These are phyloP conservation scores for Harmothoe impar DNA, from an alignment of 2,888 invertebrate species.

Conservation along the genomic window DNA sequence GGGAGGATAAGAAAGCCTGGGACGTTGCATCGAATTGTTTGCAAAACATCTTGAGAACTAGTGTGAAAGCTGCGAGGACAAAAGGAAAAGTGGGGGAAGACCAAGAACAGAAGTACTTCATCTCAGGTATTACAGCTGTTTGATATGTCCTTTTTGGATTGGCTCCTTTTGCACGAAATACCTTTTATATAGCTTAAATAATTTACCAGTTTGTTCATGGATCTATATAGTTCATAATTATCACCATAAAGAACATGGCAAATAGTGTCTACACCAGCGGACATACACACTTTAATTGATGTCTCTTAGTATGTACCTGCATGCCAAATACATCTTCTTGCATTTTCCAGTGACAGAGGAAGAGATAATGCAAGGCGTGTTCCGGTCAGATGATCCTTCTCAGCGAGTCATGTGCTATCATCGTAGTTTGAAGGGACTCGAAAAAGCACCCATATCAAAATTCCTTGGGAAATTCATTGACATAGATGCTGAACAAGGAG, in stretches of 20 bases:
- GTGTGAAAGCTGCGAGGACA: conserved; percentile 45
- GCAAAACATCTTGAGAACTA: conserved; percentile 50
- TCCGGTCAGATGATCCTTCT: conserved; percentile 24
- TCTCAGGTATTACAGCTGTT: conserved; percentile 62
- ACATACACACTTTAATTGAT: too few species aligned
- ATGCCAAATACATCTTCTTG: background rate
- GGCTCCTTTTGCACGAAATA: too few species aligned
- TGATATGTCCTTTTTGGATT: background rate
- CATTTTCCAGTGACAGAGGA: conserved; percentile 67
- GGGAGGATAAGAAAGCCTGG: conserved; percentile 65
- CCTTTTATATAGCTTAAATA: too few species aligned
- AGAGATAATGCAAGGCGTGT: conserved; percentile 66
- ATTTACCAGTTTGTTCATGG: too few species aligned
- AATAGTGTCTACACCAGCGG: too few species aligned
- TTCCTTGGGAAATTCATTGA: conserved; percentile 62
- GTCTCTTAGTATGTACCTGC: too few species aligned
- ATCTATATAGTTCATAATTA: too few species aligned
- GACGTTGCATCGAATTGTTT: conserved; percentile 55
- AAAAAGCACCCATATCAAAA: background rate
- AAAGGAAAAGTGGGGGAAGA: conserved; percentile 26
- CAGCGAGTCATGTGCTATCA: conserved; percentile 63
- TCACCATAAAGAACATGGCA: too few species aligned
- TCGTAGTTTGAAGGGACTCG: conserved; percentile 60
- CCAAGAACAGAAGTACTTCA: conserved; percentile 63
- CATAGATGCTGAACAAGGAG: conserved; percentile 49